A percentile compares a stretch with the other conserved stretches of the same genome.
phyloP scores from a whole-genome alignment of 2,113 vertebrate species.

The Daphoenositta chrysoptera region DNA sequence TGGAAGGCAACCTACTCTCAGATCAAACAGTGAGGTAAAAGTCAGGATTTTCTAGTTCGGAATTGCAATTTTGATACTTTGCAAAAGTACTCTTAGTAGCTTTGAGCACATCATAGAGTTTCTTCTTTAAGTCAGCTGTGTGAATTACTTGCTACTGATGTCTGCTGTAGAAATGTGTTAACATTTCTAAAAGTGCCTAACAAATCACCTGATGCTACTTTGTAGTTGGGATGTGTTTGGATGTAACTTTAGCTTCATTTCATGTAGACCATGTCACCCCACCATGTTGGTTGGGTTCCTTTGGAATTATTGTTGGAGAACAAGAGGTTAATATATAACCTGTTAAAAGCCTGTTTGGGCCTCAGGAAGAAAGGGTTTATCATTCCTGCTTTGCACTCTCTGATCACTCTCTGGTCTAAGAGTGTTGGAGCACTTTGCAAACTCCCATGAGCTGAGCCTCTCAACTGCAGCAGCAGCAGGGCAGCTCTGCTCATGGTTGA shows the following conservation, averaged over 20 bases:
- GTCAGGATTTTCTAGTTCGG: neutral
- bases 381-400: neutral
- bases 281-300: neutral
- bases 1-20: neutral
- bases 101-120: neutral
- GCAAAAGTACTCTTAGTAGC: neutral
- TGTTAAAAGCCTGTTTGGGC: neutral
- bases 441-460: neutral
- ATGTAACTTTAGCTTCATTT: neutral
- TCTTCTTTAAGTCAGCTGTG: neutral
- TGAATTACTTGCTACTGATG: neutral
- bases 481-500: neutral
- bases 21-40: slow-evolving; percentile 23
- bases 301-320: neutral
- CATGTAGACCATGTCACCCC: neutral
- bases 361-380: neutral
- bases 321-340: neutral
- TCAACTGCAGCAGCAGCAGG: neutral
- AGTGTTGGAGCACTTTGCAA: neutral
- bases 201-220: neutral
- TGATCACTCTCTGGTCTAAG: neutral
- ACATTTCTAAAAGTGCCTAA: neutral
- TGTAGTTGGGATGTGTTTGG: neutral
- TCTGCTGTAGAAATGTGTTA: neutral
- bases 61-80: neutral